Evolutionary conservation across 2,888 invertebrate genomes (phyloP).

Genomic region (Xestoiulus laeticollis): DNA sequence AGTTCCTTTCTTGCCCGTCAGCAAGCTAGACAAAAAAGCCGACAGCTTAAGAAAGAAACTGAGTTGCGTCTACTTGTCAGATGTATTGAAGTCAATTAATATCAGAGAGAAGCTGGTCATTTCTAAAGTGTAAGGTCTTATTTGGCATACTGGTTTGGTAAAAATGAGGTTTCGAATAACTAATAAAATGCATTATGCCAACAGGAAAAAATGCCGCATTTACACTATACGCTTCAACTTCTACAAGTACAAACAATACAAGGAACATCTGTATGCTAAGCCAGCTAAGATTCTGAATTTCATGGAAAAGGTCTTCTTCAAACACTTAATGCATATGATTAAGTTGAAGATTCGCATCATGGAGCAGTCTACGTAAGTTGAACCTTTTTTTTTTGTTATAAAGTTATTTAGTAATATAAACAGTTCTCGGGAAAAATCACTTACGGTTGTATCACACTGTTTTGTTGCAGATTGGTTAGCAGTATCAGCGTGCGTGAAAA

Average conservation of each 20-base stretch:
- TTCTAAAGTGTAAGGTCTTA: background rate
- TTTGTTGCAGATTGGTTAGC: slow-evolving; percentile 28
- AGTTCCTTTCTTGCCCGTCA: slow-evolving; percentile 76
- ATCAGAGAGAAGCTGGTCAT: slow-evolving; percentile 66
- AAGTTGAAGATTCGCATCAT: slow-evolving; percentile 58
- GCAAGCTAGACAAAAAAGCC: slow-evolving; percentile 69
- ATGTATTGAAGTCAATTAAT: slow-evolving; percentile 79
- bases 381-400: background rate
- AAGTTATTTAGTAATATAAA: background rate
- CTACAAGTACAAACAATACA: slow-evolving; percentile 78
- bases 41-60: slow-evolving; percentile 77
- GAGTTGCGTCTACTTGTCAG: slow-evolving; percentile 79
- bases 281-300: slow-evolving; percentile 76
- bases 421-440: background rate
- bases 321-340: slow-evolving; percentile 59
- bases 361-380: slow-evolving; percentile 47
- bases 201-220: slow-evolving; percentile 66
- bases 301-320: slow-evolving; percentile 71
- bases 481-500: slow-evolving; percentile 63
- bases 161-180: background rate
- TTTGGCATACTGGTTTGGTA: too few species aligned
- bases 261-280: slow-evolving; percentile 75
- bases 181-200: background rate
- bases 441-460: background rate
- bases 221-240: slow-evolving; percentile 78